A percentile compares a stretch with the other conserved stretches of the same genome.
Conservation (phyloP, 2,113 vertebrate species). For the Nothobranchius kuhntae region DNA sequence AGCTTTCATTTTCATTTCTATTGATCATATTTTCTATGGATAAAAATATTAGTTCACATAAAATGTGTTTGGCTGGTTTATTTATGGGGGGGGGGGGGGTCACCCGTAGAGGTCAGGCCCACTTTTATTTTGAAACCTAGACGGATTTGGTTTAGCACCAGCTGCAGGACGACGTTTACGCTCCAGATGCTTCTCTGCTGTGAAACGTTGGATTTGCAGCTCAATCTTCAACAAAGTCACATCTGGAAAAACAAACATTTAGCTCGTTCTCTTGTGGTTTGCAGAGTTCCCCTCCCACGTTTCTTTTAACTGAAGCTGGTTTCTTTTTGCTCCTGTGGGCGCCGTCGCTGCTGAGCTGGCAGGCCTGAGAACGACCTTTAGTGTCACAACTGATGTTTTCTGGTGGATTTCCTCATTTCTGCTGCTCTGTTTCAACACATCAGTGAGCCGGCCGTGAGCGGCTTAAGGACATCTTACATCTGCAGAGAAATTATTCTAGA, state of each 20-base stretch:
- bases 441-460: too few species aligned
- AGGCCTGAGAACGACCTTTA: slow-evolving; percentile 1
- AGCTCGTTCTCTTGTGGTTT: slow-evolving; percentile 2
- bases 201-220: slow-evolving; percentile 14
- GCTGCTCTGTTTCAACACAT: too few species aligned
- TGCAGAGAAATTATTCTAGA: too few species aligned
- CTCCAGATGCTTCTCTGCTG: slow-evolving; percentile 2
- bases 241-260: slow-evolving; percentile 25
- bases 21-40: too few species aligned
- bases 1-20: too few species aligned
- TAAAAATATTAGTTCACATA: too few species aligned
- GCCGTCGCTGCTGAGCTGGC: slow-evolving; percentile 10
- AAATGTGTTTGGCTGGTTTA: too few species aligned
- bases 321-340: slow-evolving; percentile 10
- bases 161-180: not conserved
- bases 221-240: slow-evolving; percentile 4
- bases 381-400: not conserved
- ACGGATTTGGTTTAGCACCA: not conserved
- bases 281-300: slow-evolving; percentile 12
- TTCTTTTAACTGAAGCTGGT: not conserved
- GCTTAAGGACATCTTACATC: too few species aligned
- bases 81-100: too few species aligned
- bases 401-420: not conserved
- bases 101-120: too few species aligned
- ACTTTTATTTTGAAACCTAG: not conserved